Conservation (phyloP, 92 coral and sea anemone species). For the Pocillopora grandis region DNA sequence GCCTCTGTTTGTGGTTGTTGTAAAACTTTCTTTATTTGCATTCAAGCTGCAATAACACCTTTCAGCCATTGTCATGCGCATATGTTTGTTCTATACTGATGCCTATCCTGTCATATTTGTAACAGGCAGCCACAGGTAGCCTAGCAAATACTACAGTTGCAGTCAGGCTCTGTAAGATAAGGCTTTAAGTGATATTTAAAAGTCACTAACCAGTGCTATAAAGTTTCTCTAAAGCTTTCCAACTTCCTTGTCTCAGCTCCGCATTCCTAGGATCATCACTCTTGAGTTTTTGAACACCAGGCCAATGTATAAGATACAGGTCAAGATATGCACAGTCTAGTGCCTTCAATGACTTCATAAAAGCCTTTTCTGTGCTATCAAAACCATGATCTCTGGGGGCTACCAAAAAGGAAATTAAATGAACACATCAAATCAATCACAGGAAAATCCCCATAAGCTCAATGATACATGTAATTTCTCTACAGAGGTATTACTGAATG, state of each 20-base stretch:
- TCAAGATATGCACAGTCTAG: constrained; percentile 85
- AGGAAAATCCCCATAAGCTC: too few species aligned
- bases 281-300: constrained; percentile 84
- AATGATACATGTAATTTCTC: too few species aligned
- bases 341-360: constrained; percentile 64
- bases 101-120: too few species aligned
- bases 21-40: too few species aligned
- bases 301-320: constrained; percentile 94
- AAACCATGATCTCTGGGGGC: constrained; percentile 92
- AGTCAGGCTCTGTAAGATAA: too few species aligned
- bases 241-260: constrained; percentile 72
- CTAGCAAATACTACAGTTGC: too few species aligned
- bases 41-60: too few species aligned
- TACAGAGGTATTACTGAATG: too few species aligned
- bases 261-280: constrained; percentile 83
- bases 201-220: constrained; percentile 62
- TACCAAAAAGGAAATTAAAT: constrained; percentile 2
- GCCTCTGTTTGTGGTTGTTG: too few species aligned
- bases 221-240: constrained; percentile 90
- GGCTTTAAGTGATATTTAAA: background rate
- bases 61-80: too few species aligned
- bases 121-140: too few species aligned
- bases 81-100: too few species aligned
- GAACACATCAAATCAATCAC: background rate
- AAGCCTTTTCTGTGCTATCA: constrained; percentile 74